Percentiles rank a stretch among this genome's conserved stretches.
phyloP scores from a whole-genome alignment of 1,140 invertebrate genomes.

The Drosophila auraria region DNA sequence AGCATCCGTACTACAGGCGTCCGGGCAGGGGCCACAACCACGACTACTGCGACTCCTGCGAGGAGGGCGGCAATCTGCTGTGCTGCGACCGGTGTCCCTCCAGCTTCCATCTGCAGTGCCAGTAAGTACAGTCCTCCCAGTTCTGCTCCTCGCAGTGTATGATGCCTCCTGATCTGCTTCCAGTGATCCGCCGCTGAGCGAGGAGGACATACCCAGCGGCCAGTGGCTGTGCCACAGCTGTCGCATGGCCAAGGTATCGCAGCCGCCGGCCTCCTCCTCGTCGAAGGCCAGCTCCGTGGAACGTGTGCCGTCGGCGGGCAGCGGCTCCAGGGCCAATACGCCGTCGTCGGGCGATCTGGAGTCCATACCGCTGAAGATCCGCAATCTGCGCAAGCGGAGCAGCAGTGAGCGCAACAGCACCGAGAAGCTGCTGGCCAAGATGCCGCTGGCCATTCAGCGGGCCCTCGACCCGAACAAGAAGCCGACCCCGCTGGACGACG shows the following conservation, averaged over 20 bases:
- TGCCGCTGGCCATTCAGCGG: constrained; percentile 72
- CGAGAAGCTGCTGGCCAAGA: constrained; percentile 73
- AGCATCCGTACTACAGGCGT: constrained; percentile 93
- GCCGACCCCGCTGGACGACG: constrained; percentile 89
- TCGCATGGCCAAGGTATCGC: constrained; percentile 81
- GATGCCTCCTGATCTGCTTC: background rate
- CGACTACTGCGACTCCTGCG: constrained; percentile 96
- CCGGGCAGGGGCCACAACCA: constrained; percentile 96
- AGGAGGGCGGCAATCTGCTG: constrained; percentile 97
- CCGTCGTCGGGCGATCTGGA: constrained; percentile 75
- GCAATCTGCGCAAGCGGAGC: constrained; percentile 81
- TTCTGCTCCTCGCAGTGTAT: background rate
- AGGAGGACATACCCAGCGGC: constrained; percentile 94
- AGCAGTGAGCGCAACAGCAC: constrained; percentile 79
- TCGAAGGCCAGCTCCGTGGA: constrained; percentile 80
- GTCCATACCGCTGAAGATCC: constrained; percentile 76
- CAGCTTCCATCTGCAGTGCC: constrained; percentile 97
- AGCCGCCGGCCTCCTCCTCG: constrained; percentile 49
- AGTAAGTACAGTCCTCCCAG: constrained; percentile 88
- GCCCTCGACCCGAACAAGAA: constrained; percentile 85
- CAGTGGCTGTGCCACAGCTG: constrained; percentile 96
- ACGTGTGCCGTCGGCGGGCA: constrained; percentile 63
- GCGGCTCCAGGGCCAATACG: constrained; percentile 70
- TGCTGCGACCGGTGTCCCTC: constrained; percentile 98
- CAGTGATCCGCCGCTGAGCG: constrained; percentile 95